Percentiles rank a stretch among this genome's conserved stretches.
These are phyloP conservation scores for Melanotaenia duboulayi DNA, from an alignment of 2,113 vertebrate species.

Conservation along the genomic window DNA sequence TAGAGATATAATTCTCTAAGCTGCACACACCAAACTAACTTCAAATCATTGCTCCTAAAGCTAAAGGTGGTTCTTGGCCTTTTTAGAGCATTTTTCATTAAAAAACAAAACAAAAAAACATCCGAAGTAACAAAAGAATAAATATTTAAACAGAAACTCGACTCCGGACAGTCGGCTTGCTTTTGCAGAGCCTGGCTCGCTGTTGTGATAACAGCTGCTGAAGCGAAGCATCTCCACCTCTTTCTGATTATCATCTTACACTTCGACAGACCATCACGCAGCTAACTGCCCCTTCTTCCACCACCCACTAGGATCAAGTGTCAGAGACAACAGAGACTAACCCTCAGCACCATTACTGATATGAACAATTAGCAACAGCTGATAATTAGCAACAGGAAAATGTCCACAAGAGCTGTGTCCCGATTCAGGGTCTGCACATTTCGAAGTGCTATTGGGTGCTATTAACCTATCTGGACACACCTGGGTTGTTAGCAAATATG, in stretches of 20 bases:
- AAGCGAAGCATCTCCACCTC: slow-evolving; percentile 18
- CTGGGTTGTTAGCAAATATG: too few species aligned
- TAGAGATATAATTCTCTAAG: too few species aligned
- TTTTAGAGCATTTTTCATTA: too few species aligned
- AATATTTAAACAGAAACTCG: slow-evolving; percentile 13
- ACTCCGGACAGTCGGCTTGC: neutral
- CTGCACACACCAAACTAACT: too few species aligned
- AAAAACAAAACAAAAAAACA: neutral
- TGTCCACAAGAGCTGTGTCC: too few species aligned
- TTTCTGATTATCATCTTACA: slow-evolving; percentile 51
- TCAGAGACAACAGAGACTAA: neutral
- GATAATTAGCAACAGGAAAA: slow-evolving; percentile 1
- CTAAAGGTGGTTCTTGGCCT: too few species aligned
- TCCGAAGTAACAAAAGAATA: neutral
- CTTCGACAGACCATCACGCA: slow-evolving; percentile 14
- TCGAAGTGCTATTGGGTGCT: too few species aligned
- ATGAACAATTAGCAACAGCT: slow-evolving; percentile 7
- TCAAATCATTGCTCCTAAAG: too few species aligned
- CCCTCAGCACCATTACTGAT: neutral
- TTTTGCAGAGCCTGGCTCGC: neutral
- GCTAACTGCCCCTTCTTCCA: neutral
- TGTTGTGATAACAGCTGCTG: slow-evolving; percentile 56
- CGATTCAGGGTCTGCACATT: too few species aligned
- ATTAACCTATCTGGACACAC: too few species aligned
- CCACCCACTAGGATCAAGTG: neutral